These are phyloP conservation scores for Penaeus chinensis DNA, from an alignment of 1,140 invertebrate genomes.

Conservation along the genomic window DNA sequence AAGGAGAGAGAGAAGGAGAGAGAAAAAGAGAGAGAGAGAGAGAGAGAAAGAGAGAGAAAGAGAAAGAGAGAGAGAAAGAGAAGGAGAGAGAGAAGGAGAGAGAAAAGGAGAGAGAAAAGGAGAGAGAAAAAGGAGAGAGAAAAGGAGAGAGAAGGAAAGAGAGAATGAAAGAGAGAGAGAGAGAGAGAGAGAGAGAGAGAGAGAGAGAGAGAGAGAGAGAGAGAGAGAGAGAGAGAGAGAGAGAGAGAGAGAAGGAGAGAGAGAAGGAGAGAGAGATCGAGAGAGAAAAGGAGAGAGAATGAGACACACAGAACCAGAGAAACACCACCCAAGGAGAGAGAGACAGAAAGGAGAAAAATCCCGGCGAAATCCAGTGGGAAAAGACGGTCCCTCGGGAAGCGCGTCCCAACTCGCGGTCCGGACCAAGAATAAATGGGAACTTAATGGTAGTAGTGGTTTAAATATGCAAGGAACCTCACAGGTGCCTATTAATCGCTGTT, in stretches of 20 bases:
- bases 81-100: not conserved
- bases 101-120: not conserved
- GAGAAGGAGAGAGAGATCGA: too few species aligned
- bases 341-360: too few species aligned
- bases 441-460: conserved; percentile 43
- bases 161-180: not conserved
- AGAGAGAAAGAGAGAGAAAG: not conserved
- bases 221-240: too few species aligned
- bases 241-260: too few species aligned
- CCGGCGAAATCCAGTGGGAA: not conserved
- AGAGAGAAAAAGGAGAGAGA: not conserved
- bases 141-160: too few species aligned
- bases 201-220: too few species aligned
- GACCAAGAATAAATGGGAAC: conserved; percentile 39
- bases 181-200: not conserved
- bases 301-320: too few species aligned
- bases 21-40: too few species aligned
- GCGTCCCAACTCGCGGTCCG: not conserved
- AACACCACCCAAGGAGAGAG: too few species aligned
- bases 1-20: not conserved
- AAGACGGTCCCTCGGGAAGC: not conserved
- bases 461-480: conserved; percentile 50
- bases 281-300: too few species aligned
- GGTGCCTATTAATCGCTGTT: conserved; percentile 55
- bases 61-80: not conserved